These are phyloP conservation scores for Streptopelia turtur DNA, from an alignment of 2,797 vertebrate genomes.

Conservation along the genomic window DNA sequence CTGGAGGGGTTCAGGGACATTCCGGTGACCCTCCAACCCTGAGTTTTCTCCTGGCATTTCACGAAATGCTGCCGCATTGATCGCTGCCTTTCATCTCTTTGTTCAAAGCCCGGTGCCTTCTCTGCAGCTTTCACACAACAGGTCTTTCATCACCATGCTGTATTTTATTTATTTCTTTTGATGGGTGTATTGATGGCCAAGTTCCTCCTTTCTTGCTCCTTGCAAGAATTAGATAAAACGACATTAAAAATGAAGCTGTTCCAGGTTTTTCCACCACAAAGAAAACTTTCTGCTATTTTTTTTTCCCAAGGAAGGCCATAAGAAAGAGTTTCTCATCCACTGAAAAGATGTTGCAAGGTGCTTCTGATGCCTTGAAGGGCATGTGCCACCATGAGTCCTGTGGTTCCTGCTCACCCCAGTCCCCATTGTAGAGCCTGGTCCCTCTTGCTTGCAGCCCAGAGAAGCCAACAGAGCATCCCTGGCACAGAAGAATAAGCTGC, in stretches of 20 bases:
- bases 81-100: slow-evolving; percentile 30
- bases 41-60: neutral
- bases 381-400: accelerated
- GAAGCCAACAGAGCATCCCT: neutral
- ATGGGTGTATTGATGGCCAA: neutral
- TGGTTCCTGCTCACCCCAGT: neutral
- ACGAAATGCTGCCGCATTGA: neutral
- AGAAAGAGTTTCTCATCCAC: neutral
- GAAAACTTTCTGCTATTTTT: neutral
- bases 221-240: neutral
- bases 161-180: slow-evolving; percentile 25
- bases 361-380: neutral
- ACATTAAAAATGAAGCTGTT: slow-evolving; percentile 33
- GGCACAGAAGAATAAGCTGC: neutral
- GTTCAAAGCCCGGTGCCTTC: neutral
- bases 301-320: neutral
- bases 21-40: neutral
- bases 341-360: neutral
- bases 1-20: neutral
- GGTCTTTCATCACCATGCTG: slow-evolving; percentile 28
- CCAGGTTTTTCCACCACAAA: neutral
- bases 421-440: neutral
- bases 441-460: neutral
- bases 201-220: slow-evolving; percentile 23
- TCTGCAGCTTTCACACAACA: slow-evolving; percentile 27